Evolutionary conservation across 2,113 vertebrate species (phyloP).

Genomic region (Catharus minimus): DNA sequence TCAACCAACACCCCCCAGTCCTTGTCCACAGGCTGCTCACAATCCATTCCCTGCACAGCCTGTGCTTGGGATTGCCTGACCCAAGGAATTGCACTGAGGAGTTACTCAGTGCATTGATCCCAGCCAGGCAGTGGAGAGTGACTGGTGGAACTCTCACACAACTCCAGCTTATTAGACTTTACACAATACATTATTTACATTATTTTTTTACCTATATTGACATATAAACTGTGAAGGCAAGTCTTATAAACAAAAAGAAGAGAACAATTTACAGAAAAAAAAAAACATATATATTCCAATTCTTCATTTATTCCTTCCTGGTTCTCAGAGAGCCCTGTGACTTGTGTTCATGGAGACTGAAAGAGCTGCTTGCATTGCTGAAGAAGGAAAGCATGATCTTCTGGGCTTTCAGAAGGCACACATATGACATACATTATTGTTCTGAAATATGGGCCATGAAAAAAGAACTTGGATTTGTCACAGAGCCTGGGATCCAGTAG

Average conservation of each 20-base stretch:
- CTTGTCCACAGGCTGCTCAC: neutral
- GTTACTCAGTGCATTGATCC: neutral
- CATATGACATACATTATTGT: constrained; percentile 5
- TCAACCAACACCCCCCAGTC: neutral
- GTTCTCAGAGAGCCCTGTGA: neutral
- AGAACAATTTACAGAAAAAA: neutral
- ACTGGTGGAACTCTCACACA: neutral
- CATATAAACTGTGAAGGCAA: neutral
- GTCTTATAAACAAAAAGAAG: neutral
- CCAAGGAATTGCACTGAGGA: neutral
- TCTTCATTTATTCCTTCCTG: neutral
- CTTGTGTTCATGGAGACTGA: neutral
- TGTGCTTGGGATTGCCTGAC: neutral
- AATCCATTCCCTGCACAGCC: neutral
- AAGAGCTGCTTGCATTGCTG: neutral
- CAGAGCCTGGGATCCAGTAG: neutral
- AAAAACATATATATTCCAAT: neutral
- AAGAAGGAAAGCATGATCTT: neutral
- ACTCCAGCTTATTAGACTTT: neutral
- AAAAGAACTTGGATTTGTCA: neutral
- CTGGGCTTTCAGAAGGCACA: neutral
- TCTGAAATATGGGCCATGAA: neutral
- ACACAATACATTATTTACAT: neutral
- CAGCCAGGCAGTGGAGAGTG: neutral
- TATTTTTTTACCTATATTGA: neutral